Conservation (phyloP, 2,797 vertebrate genomes). For the Malurus leucopterus region DNA sequence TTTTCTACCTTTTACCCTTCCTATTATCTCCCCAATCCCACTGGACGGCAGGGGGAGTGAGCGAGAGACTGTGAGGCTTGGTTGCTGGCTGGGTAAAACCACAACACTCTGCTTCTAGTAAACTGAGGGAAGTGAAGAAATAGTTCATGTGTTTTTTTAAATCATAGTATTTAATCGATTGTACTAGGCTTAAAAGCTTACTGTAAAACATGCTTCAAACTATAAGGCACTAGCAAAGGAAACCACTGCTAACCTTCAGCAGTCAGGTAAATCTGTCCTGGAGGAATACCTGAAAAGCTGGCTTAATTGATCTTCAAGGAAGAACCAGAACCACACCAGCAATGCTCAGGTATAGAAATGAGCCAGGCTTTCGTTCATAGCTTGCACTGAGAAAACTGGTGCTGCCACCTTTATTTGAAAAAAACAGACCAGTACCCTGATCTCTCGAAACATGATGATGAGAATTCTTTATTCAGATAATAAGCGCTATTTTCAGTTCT, state of each 20-base stretch:
- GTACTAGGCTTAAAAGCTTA: neutral
- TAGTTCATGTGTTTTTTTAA: neutral
- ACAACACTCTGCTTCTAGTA: neutral
- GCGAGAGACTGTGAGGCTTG: neutral
- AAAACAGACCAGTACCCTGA: neutral
- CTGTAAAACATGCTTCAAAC: neutral
- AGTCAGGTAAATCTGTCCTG: neutral
- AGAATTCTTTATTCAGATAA: neutral
- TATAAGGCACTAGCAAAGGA: neutral
- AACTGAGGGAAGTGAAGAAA: neutral
- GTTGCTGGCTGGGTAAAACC: neutral
- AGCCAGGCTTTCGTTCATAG: neutral
- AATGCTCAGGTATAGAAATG: neutral
- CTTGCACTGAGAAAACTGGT: neutral
- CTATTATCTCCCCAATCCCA: rapidly evolving
- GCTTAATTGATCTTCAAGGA: neutral
- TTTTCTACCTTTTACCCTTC: neutral
- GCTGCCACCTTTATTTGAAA: neutral
- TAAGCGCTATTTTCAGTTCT: constrained; percentile 16
- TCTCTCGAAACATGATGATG: neutral
- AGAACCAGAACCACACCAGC: neutral
- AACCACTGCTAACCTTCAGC: neutral
- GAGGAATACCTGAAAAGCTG: neutral
- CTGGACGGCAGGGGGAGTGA: neutral
- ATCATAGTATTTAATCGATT: neutral